Evolutionary conservation across 1,140 invertebrate genomes (phyloP).

Genomic region (Lordiphosa mommai): DNA sequence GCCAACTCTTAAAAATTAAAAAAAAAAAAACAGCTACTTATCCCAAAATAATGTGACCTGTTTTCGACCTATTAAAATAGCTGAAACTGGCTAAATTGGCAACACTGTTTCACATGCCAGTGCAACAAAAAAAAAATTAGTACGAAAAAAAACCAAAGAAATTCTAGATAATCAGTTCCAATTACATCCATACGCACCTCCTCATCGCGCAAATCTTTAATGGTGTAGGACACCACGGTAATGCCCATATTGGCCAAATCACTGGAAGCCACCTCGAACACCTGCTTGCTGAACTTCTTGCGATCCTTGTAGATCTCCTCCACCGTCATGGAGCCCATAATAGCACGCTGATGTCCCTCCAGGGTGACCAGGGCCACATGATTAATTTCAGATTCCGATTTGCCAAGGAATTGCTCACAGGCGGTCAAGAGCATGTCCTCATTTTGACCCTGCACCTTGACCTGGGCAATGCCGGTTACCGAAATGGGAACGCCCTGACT

Average conservation of each 20-base stretch:
- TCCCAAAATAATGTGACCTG: too few species aligned
- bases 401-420: constrained; percentile 98
- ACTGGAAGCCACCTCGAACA: constrained; percentile 96
- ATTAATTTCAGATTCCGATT: constrained; percentile 93
- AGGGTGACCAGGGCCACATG: constrained; percentile 96
- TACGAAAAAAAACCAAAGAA: neutral
- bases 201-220: constrained; percentile 98
- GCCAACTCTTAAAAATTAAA: too few species aligned
- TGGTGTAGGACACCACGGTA: constrained; percentile 97
- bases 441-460: constrained; percentile 98
- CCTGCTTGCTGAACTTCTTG: constrained; percentile 99
- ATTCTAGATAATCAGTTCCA: neutral
- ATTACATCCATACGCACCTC: constrained; percentile 84
- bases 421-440: constrained; percentile 97
- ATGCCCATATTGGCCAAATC: constrained; percentile 99
- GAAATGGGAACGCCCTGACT: constrained; percentile 98
- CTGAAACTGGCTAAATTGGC: too few species aligned
- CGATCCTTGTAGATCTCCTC: constrained; percentile 99
- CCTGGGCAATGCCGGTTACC: constrained; percentile 98
- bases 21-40: too few species aligned
- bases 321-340: constrained; percentile 99
- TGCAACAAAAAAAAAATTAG: constrained; percentile 19
- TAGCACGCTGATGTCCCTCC: constrained; percentile 98
- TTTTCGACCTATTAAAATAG: too few species aligned
- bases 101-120: constrained; percentile 27